Percentiles rank a stretch among this genome's conserved stretches.
Evolutionary conservation across 2,888 invertebrate species (phyloP).

Genomic region (Epiblema foenella): DNA sequence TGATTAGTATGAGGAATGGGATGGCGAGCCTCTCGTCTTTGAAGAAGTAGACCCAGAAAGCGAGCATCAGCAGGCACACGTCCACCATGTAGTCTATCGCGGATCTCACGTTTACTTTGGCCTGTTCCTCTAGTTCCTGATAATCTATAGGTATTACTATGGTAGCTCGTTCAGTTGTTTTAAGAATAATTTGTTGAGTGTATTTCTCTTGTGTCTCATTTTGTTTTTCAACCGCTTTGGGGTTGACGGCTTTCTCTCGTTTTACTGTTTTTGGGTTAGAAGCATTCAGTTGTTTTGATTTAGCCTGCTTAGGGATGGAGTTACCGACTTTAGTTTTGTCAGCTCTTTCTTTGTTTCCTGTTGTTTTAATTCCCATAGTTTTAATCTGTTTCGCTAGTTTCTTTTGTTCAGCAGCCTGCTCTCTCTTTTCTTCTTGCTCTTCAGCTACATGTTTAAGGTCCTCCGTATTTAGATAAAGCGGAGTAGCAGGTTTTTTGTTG

Average conservation of each 20-base stretch:
- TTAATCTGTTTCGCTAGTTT: constrained; percentile 57
- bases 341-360: constrained; percentile 50
- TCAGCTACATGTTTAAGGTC: constrained; percentile 86
- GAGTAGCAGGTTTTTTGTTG: constrained; percentile 76
- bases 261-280: constrained; percentile 35
- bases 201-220: constrained; percentile 57
- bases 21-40: constrained; percentile 92
- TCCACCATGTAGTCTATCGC: constrained; percentile 90
- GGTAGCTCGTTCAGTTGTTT: constrained; percentile 75
- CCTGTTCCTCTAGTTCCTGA: constrained; percentile 85
- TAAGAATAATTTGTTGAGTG: constrained; percentile 68
- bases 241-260: constrained; percentile 44
- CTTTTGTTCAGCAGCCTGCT: constrained; percentile 59
- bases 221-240: constrained; percentile 50
- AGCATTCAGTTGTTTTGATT: constrained; percentile 42
- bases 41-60: constrained; percentile 92
- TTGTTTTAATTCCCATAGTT: constrained; percentile 52
- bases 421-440: constrained; percentile 70
- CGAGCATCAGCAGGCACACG: constrained; percentile 89
- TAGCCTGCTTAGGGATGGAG: constrained; percentile 52
- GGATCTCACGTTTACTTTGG: constrained; percentile 88
- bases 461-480: constrained; percentile 86
- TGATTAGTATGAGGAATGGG: constrained; percentile 90
- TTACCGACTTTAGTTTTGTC: constrained; percentile 55
- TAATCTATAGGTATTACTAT: constrained; percentile 80